Base-by-base conservation (phyloP, 2,888 invertebrate genomes). In the Ceriagrion tenellum region DNA sequence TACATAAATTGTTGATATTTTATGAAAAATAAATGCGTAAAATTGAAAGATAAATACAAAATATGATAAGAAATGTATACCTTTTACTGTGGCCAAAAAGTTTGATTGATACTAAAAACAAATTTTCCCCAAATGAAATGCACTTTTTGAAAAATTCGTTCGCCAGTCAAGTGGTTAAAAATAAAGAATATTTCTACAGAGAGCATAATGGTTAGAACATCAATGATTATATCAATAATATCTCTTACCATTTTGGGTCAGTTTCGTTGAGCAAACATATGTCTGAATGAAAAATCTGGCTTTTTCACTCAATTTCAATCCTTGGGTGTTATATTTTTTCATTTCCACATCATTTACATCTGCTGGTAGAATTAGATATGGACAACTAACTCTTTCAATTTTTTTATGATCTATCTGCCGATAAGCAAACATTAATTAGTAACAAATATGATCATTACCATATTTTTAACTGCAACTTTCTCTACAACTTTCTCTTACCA, bases 211-310 rank as follows among this genome's bases (percentile, higher is more conserved):
- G 8, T 47, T 2, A 8, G 2, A 47, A 47, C 47, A 47, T 47
- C 47, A 47, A 47, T 8, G 47, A 47, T 47, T 47, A 47, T 18
- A 59, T 18, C 30, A 95, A 23, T 26, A 26, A 26, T 88, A 69
- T 23, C 35, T 96, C 97, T 96, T 97, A 98, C 98, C 98, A 97
- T 99, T 98, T 97, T 99, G 99, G 10, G 99, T 99, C 95, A 99
- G 97, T 97, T 99, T 99, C 16, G 99, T 99, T 95, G 99, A 99
- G 97, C 99, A 99, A 95, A 99, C 98, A 96, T 98, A 98, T 4
- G 99, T 98, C 55, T 98, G 97, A 96, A 99, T 98, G 26, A 97
- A 97, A 96, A 99, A 98, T 95, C 97, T 97, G 97, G 99, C 99
- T 96, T 98, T 98, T 95, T 97, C 97, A 95, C 20, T 98, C 98